Percentiles rank a stretch among this genome's conserved stretches.
phyloP scores from a whole-genome alignment of 2,797 vertebrate genomes.

The Molossus molossus region DNA sequence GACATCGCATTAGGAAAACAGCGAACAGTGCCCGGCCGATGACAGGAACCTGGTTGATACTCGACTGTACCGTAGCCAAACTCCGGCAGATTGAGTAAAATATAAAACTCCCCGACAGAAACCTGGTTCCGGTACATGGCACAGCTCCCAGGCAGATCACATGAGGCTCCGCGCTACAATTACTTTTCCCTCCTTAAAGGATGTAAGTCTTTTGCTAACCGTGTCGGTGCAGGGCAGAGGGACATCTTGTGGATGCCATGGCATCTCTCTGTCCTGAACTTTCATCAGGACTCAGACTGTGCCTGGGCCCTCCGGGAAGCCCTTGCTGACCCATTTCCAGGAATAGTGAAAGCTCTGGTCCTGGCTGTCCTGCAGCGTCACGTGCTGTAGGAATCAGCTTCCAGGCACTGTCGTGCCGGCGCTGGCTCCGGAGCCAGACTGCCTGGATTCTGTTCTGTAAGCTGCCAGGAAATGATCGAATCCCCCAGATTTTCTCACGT shows the following conservation, averaged over 20 bases:
- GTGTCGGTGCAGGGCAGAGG: constrained; percentile 13
- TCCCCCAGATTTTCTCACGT: constrained; percentile 19
- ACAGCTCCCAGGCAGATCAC: constrained; percentile 69
- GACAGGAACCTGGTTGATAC: constrained; percentile 66
- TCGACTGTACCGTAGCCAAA: constrained; percentile 46
- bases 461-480: constrained; percentile 22
- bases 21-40: constrained; percentile 15
- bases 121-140: constrained; percentile 70
- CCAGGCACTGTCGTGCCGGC: constrained; percentile 53
- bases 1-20: constrained; percentile 69
- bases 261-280: constrained; percentile 62
- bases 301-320: constrained; percentile 59
- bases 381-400: constrained; percentile 45
- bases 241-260: constrained; percentile 59
- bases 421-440: not conserved
- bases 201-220: constrained; percentile 65
- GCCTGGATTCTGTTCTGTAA: constrained; percentile 45
- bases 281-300: constrained; percentile 44
- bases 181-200: not conserved
- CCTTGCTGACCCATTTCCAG: constrained; percentile 66
- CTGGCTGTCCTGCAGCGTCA: not conserved
- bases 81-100: constrained; percentile 82
- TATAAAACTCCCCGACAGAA: constrained; percentile 76
- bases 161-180: constrained; percentile 30
- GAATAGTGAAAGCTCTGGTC: constrained; percentile 48